A percentile compares a stretch with the other conserved stretches of the same genome.
Conservation (phyloP, 2,797 vertebrate genomes). For the Sciaenops ocellatus region DNA sequence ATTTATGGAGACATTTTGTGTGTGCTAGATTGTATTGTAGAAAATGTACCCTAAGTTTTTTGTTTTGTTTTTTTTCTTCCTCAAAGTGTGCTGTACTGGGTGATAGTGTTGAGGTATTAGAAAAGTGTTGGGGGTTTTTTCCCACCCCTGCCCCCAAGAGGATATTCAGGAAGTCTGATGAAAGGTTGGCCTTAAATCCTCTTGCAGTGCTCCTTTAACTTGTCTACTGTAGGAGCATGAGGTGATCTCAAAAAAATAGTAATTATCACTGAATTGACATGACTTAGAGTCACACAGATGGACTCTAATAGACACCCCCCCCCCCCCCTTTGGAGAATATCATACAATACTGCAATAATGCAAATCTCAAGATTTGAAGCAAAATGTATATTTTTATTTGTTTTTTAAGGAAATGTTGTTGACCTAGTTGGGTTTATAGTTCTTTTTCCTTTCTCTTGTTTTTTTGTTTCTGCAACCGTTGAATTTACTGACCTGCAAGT, state of each 20-base stretch:
- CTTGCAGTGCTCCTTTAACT: constrained; percentile 51
- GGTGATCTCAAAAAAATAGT: constrained; percentile 42
- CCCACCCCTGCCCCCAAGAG: constrained; percentile 41
- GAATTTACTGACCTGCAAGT: constrained; percentile 76
- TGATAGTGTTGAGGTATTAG: constrained; percentile 78
- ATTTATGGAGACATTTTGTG: constrained; percentile 79
- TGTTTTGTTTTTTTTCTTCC: constrained; percentile 36
- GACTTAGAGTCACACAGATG: constrained; percentile 33
- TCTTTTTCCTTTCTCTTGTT: constrained; percentile 23
- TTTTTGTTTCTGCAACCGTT: constrained; percentile 59
- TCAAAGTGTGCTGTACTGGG: constrained; percentile 79
- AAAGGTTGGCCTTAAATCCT: constrained; percentile 77
- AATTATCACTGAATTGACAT: constrained; percentile 57
- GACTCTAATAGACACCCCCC: constrained; percentile 15
- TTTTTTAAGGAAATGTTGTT: constrained; percentile 54
- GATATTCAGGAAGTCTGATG: constrained; percentile 68
- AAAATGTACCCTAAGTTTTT: constrained; percentile 74
- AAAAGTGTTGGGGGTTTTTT: constrained; percentile 54
- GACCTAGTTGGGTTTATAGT: constrained; percentile 59
- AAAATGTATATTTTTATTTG: constrained; percentile 36
- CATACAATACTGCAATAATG: constrained; percentile 42
- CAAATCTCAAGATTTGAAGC: constrained; percentile 43
- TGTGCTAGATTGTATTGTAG: constrained; percentile 85
- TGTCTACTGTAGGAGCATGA: constrained; percentile 55
- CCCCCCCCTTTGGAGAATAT: constrained; percentile 29